These are phyloP conservation scores for Siderastrea siderea DNA, from an alignment of 92 coral and sea anemone species.

Conservation along the genomic window DNA sequence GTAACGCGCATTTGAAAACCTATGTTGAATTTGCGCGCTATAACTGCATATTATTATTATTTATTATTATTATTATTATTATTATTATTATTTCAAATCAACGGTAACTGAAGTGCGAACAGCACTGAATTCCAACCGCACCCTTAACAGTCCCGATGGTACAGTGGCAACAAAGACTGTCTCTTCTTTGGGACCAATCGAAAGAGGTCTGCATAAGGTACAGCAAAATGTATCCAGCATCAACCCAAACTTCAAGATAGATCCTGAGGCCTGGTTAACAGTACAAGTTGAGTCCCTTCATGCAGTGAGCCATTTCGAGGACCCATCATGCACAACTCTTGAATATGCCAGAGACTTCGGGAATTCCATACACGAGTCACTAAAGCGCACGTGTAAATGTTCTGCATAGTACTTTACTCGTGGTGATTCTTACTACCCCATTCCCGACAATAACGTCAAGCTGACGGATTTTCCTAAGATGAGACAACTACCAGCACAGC, in stretches of 20 bases:
- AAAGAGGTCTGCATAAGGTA: conserved; percentile 33
- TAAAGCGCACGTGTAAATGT: conserved; percentile 32
- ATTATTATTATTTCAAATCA: conserved; percentile 25
- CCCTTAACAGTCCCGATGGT: conserved; percentile 50
- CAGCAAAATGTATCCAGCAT: neutral
- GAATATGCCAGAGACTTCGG: conserved; percentile 64
- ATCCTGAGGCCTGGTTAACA: conserved; percentile 46
- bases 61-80: no score
- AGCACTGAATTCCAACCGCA: neutral
- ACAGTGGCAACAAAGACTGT: conserved; percentile 53
- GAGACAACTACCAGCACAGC: no score
- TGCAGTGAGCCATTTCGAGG: conserved; percentile 65
- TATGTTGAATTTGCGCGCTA: no score
- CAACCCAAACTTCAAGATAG: conserved; percentile 16
- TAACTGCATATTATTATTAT: no score
- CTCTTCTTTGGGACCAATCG: conserved; percentile 17
- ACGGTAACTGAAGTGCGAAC: conserved; percentile 10
- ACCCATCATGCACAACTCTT: conserved; percentile 56
- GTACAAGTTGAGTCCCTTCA: conserved; percentile 42
- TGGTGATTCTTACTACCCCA: conserved; percentile 22
- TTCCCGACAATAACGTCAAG: conserved; percentile 6
- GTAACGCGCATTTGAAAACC: no score
- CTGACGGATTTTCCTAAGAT: no score
- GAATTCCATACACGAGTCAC: conserved; percentile 55
- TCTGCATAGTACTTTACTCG: conserved; percentile 49